Base-by-base conservation (phyloP, 2,113 vertebrate genomes). In the Etheostoma cragini region DNA sequence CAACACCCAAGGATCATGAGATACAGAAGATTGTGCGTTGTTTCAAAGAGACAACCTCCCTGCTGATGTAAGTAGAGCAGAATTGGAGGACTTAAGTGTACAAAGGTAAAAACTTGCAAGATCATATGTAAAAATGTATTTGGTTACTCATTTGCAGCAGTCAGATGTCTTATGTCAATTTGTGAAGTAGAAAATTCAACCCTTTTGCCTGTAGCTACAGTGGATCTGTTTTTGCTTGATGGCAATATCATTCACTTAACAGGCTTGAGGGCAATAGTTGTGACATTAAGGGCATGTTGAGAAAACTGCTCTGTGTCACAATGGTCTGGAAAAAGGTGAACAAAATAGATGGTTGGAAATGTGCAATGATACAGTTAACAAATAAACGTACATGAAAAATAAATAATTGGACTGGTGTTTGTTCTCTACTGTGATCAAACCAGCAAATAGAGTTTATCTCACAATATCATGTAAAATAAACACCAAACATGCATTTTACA, bases 21-120 rank as follows among this genome's bases (percentile, higher is more conserved):
- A 74, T 17, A 49, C 12, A 14, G 52, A 52, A 46, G 33, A 66
- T 33, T 22, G 22, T 8, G 46, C 26, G 3, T 70, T 69, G 21
- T 75, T 62, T 76, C 14, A 60, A 8, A 78, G 63, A 52, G 46
- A 56, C 62, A 19, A 70, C 46, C 13, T 53, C 14, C 6, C 6
- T 42, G 49, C 38, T 63, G 22, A 64, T 63, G 76, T 76, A 71
- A 76, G 71, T 57, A 82, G 19, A 80, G 30, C 56, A 24, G 50
- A 72, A 54, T 57, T 64, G 65, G 17, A 69, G 30, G 65, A 33
- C 26, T 13, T 7, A 21, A 12, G 22, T 14, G 56, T 63, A 35
- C 8, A 68, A 62, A 13, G 35, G 7, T 38, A 35, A 54, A 84
- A 22, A 21, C 1, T 10, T 58, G 42, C 35, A 35, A 35, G 5